These are phyloP conservation scores for Dexiosoma caninum DNA, from an alignment of 2,888 invertebrate species.

Conservation along the genomic window DNA sequence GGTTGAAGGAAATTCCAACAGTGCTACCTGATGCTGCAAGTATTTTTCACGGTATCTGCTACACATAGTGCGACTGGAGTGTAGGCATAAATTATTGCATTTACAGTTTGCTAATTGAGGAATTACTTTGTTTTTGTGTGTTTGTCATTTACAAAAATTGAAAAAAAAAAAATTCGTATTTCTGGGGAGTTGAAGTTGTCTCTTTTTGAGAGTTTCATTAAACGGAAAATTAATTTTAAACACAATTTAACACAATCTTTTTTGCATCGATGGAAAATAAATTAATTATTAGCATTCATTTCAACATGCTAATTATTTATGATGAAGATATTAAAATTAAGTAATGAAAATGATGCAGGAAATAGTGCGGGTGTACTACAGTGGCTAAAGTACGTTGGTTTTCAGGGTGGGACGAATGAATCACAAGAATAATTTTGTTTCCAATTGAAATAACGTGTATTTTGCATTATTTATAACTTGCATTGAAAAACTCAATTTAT, in stretches of 20 bases:
- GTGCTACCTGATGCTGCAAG: neutral
- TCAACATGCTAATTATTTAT: neutral
- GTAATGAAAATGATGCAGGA: too few species aligned
- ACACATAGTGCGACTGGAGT: neutral
- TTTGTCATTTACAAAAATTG: too few species aligned
- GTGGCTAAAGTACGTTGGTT: too few species aligned
- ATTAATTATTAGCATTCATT: neutral
- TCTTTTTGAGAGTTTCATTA: neutral
- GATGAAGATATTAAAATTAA: neutral
- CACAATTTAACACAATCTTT: slow-evolving; percentile 9
- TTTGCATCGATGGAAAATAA: neutral
- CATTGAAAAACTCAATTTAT: neutral
- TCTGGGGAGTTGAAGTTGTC: neutral
- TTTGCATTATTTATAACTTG: neutral
- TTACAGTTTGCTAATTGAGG: too few species aligned
- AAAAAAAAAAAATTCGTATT: neutral
- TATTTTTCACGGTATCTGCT: neutral
- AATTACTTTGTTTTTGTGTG: too few species aligned
- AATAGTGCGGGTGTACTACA: too few species aligned
- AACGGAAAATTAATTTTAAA: slow-evolving; percentile 29
- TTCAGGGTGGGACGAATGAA: too few species aligned
- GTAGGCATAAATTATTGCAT: neutral
- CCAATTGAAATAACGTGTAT: too few species aligned
- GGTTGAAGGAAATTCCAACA: neutral
- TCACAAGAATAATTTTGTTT: too few species aligned